Evolutionary conservation across 2,113 vertebrate genomes (phyloP), one percentile per base, ranked within the genome.

Genomic region (Rousettus leschenaultii): DNA sequence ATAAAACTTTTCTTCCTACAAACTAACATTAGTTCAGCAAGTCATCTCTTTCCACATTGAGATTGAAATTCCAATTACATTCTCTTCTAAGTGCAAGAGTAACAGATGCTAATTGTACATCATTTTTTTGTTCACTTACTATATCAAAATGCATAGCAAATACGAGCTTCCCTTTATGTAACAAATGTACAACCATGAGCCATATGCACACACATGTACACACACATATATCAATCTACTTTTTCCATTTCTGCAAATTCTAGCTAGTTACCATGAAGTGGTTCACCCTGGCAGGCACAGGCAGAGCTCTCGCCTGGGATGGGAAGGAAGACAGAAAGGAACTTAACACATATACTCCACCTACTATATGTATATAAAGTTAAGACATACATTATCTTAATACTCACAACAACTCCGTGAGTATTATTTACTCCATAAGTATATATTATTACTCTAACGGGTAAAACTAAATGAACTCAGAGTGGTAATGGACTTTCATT

Each of bases 241-340:
- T 59, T 65, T 21, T 3, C 38, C 33, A 45, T 89, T 63, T 70
- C 35, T 30, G 66, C 28, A 92, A 57, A 91, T 71, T 91, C 59
- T 66, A 48, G 43, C 55, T 61, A 6, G 40, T 15, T 35, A 19
- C 30, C 45, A 16, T 43, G 35, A 51, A 68, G 12, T 53, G 61
- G 51, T 40, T 55, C 43, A 84, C 28, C 22, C 14, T 33, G 22
- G 78, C 61, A 12, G 28, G 84, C n/a, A 93, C 11, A 86, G 18
- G 4, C n/a, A 57, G 6, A 89, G 43, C 18, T 79, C 33, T 68
- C 63, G 43, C 13, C 19, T 57, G 45, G 57, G 71, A 68, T 74
- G 24, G 13, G 45, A 78, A 6, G 38, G 48, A 83, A 68, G 89
- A 84, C 59, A 87, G 43, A 28, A 68, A 75, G 35, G 13, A 59